These are phyloP conservation scores for Otis tarda DNA, from an alignment of 2,113 vertebrate species.

Conservation along the genomic window DNA sequence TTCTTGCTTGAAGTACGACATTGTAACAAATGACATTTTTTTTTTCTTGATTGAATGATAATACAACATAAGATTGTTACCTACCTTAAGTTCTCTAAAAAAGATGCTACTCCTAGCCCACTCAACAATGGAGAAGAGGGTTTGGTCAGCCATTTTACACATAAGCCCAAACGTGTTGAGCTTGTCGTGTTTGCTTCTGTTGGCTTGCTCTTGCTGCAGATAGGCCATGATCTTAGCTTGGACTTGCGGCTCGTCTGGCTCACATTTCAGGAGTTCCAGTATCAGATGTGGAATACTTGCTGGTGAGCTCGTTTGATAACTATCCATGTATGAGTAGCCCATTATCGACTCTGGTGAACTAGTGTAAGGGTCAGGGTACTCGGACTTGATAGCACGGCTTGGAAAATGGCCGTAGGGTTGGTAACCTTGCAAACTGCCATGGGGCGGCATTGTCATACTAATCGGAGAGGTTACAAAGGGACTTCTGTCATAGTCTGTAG, in stretches of 20 bases:
- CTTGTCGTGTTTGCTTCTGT: constrained; percentile 91
- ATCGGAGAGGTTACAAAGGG: constrained; percentile 96
- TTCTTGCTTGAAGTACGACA: background rate
- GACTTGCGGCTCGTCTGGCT: constrained; percentile 94
- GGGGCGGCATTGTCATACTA: constrained; percentile 98
- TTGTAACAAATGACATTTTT: background rate
- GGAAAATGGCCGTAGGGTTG: constrained; percentile 95
- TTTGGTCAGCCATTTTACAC: constrained; percentile 99
- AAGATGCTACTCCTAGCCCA: constrained; percentile 99
- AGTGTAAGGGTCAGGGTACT: constrained; percentile 97
- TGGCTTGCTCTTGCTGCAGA: constrained; percentile 95
- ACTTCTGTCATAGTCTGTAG: constrained; percentile 95
- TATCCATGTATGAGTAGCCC: constrained; percentile 94
- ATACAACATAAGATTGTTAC: background rate
- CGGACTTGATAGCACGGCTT: constrained; percentile 96
- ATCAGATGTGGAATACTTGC: constrained; percentile 94
- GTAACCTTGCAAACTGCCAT: constrained; percentile 93
- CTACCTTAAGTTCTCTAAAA: constrained; percentile 98
- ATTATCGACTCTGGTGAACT: constrained; percentile 97
- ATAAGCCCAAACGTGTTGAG: constrained; percentile 97
- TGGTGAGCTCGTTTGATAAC: constrained; percentile 90
- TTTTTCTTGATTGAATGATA: background rate
- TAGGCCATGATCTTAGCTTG: constrained; percentile 94
- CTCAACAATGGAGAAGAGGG: constrained; percentile 97
- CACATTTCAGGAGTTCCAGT: constrained; percentile 95